Base-by-base conservation (phyloP, 2,113 vertebrate species). In the Spilogale gracilis region DNA sequence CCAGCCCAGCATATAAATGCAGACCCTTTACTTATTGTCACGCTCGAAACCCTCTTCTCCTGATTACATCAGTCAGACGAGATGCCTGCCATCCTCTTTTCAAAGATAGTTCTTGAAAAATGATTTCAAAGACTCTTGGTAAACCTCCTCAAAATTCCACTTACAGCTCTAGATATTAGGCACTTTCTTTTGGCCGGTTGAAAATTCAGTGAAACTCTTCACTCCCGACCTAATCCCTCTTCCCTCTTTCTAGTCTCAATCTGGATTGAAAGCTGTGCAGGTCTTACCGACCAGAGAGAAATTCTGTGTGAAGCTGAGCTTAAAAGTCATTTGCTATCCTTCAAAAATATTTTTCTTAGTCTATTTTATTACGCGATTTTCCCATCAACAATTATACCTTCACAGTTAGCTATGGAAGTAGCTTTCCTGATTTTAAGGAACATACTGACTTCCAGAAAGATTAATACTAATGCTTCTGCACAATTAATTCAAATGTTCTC, bases 71-170 rank as follows among this genome's bases (percentile, higher is more conserved):
- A 67, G 50, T 63, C 69, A 63, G 20, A 27, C 0, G 0, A 86
- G 71, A 30, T 48, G 30, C 23, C 56, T 96, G 38, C 18, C 0
- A 78, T 10, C 43, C 20, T 88, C 81, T 17, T 61, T 78, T 63
- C 73, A 45, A 27, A 93, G 56, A 94, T 5, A 1, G 48, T 18
- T 56, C 76, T 58, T 88, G 67, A 88, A 94, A 91, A 85, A 61
- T 25, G 32, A 67, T 25, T 91, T 61, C 69, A 52, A 95, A 88
- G 50, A 91, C n/a, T 79, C 89, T 92, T 92, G 60, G 56, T 87
- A 96, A 96, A 50, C 9, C 30, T 81, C 27, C 38, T 69, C 11
- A 48, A 67, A 95, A 87, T 43, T 76, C 73, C 65, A 93, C 45
- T 85, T 61, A 81, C 0, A 30, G 69, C 13, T 63, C 21, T 32